Base-by-base conservation (phyloP, 2,113 vertebrate genomes). In the Synodontis membranacea region DNA sequence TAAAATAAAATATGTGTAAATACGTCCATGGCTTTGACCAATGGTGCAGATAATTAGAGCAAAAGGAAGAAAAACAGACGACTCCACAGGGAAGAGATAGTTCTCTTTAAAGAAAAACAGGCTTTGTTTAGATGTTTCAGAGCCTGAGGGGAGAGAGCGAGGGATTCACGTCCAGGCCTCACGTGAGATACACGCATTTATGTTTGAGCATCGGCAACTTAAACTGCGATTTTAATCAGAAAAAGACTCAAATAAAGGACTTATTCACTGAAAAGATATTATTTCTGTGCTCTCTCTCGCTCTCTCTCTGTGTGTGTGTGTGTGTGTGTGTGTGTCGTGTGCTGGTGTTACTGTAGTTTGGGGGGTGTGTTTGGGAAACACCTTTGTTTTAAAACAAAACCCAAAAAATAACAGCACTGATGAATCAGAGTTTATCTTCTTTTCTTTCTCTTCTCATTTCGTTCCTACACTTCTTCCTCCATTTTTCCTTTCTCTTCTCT, bases 31-130 rank as follows among this genome's bases (percentile, higher is more conserved):
- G 68, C 81, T 92, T 90, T 90, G 91, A 90, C 86, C n/a, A 68
- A 88, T 76, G 88, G 84, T 28, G 81, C 91, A 88, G 90, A 90
- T 91, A 92, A 92, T 91, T 90, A 72, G 85, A 74, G 44, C 83
- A 68, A 88, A 76, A 72, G 37, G 39, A 82, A 75, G 72, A 84
- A 90, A 83, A 86, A 56, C 58, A 62, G 62, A 60, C 19, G 74
- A 58, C 80, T 87, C 81, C 25, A 28, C 46, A 58, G 84, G 83
- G 87, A 84, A 50, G 68, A 79, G 83, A 23, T 2, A 1, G 50
- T 46, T 68, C 23, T 87, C n/a, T 90, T 87, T 88, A 80, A 86
- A 86, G 82, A 85, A 80, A 62, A 87, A 86, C 74, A 84, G 74
- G n/a, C 25, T 44, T 28, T 46, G 39, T 88, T 86, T 84, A 74